Conservation (phyloP, 2,113 vertebrate genomes). For the Colistium nudipinnis region DNA sequence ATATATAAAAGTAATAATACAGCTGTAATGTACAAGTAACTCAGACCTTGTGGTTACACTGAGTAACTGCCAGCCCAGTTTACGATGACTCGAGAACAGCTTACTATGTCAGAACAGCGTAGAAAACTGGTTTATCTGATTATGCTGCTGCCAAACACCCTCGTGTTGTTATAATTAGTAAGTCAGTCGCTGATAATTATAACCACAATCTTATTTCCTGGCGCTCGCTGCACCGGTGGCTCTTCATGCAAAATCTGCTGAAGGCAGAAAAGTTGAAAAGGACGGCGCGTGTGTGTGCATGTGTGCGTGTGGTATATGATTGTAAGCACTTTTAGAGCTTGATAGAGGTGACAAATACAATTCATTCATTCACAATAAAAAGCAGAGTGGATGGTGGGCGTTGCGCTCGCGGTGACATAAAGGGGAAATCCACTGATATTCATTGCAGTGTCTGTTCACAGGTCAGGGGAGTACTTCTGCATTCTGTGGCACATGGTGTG, state of each 20-base stretch:
- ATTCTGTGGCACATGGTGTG: too few relatives aligned
- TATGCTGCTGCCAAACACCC: neutral
- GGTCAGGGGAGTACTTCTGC: too few relatives aligned
- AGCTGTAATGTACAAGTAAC: neutral
- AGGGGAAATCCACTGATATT: neutral
- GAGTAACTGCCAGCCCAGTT: neutral
- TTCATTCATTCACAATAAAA: neutral
- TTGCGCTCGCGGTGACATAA: neutral
- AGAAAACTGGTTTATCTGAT: neutral
- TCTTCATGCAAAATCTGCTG: neutral
- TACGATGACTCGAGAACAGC: neutral
- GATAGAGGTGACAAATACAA: too few relatives aligned
- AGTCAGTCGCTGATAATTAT: neutral
- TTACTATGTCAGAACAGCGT: neutral
- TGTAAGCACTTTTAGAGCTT: too few relatives aligned
- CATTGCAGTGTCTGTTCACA: too few relatives aligned
- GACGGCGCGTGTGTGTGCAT: too few relatives aligned
- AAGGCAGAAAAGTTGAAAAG: neutral
- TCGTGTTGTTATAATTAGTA: conserved; percentile 1
- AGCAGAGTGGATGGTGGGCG: too few relatives aligned
- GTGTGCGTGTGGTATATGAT: too few relatives aligned
- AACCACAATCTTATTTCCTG: neutral
- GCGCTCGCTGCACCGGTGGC: neutral
- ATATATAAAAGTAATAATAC: neutral
- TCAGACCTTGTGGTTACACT: neutral